Base-by-base conservation (phyloP, 2,888 invertebrate species). In the Cacoxenus indagator region DNA sequence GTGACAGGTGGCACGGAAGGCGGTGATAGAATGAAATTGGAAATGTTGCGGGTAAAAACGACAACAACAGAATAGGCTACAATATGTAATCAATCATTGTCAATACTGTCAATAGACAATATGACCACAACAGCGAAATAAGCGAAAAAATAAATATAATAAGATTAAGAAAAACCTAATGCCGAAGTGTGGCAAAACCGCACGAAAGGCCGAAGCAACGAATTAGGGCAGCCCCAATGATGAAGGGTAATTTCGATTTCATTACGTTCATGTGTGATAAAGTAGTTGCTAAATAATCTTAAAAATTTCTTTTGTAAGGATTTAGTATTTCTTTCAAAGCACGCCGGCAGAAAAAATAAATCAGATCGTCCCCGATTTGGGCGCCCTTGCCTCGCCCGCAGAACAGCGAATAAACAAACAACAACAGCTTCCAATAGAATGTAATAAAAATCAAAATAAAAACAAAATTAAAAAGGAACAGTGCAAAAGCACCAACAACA, bases 81-180 rank as follows among this genome's bases (percentile, higher is more conserved):
- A 43, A 55, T 54, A 37, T 17, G 65, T 84, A 84, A 84, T 84
- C 85, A 85, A 84, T 84, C 84, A 84, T 83, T 84, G 85, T 84
- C 84, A 85, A 81, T 82, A 80, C 77, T 83, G 84, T 84, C 82
- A 83, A 81, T 84, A 82, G 11, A 2, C 57, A 31, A n/a, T 31
- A 17, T 37, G 19, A 43, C 29, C 19, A 45, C 51, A 61, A 45
- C n/a, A 43, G 55, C 17, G 24, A 22, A 51, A 55, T 43, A 64
- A 61, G 43, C 61, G 43, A 82, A 67, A 73, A 79, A 79, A 79
- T 81, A 78, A 83, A 83, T 80, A 83, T 80, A 82, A 83, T 76
- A 72, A 22, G 61, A 61, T 51, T 67, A 59, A 73, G 77, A 78
- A 48, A n/a, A n/a, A n/a, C n/a, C n/a, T n/a, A n/a, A n/a, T n/a